Percentiles rank a stretch among this genome's conserved stretches.
phyloP scores from a whole-genome alignment of 2,113 vertebrate genomes.

The Hippocampus comes region DNA sequence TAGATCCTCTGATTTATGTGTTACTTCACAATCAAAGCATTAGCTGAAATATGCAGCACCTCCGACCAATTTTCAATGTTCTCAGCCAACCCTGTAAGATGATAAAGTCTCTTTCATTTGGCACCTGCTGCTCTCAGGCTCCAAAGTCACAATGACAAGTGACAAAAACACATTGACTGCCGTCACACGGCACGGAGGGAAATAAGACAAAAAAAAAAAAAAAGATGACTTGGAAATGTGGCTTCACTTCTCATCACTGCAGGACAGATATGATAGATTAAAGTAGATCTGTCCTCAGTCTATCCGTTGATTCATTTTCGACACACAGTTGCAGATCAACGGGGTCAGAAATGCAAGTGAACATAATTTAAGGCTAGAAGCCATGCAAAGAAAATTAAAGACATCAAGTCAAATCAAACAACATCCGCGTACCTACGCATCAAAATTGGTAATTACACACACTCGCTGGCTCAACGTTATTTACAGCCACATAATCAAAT shows the following conservation, averaged over 20 bases:
- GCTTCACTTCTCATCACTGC: constrained; percentile 34
- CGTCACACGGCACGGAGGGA: constrained; percentile 41
- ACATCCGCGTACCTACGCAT: background rate
- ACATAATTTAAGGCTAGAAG: constrained; percentile 16
- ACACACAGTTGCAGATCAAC: constrained; percentile 13
- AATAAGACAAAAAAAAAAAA: constrained; percentile 27
- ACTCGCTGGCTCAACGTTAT: background rate
- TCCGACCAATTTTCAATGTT: constrained; percentile 42
- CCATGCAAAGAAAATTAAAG: background rate
- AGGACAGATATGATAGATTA: constrained; percentile 34
- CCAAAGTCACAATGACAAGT: constrained; percentile 35
- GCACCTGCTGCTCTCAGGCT: constrained; percentile 41
- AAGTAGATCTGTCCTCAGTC: constrained; percentile 23
- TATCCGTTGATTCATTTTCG: constrained; percentile 38
- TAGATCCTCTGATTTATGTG: background rate
- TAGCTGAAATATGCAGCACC: background rate
- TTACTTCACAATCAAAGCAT: background rate
- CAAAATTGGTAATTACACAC: background rate
- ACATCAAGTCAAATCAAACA: constrained; percentile 17
- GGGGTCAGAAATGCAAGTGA: background rate
- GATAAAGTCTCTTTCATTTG: constrained; percentile 49
- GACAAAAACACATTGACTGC: constrained; percentile 50
- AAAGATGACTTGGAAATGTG: constrained; percentile 38
- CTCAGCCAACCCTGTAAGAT: constrained; percentile 44
- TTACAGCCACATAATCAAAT: background rate